These are phyloP conservation scores for Salvelinus fontinalis DNA, from an alignment of 2,113 vertebrate genomes.

Conservation along the genomic window DNA sequence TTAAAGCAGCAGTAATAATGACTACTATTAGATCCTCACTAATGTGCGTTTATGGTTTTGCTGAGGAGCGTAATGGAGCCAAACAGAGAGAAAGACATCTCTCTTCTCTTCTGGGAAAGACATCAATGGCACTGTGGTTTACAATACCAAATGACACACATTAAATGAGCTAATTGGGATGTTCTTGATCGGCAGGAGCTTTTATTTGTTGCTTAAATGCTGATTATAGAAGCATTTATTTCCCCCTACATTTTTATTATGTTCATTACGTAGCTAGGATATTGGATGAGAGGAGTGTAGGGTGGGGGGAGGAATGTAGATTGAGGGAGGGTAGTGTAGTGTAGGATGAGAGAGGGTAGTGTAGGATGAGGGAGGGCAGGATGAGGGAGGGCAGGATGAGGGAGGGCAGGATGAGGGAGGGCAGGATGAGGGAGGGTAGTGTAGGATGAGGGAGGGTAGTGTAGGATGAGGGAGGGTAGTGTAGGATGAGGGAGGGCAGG, in stretches of 20 bases:
- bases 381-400: no score
- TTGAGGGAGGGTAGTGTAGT: slow-evolving; percentile 2
- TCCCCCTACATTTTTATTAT: slow-evolving; percentile 81
- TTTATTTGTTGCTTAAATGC: slow-evolving; percentile 64
- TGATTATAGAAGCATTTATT: slow-evolving; percentile 74
- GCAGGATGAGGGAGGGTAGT: no score
- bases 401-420: no score
- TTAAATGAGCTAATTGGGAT: slow-evolving; percentile 70
- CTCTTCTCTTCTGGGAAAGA: background rate
- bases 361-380: no score
- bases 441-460: no score
- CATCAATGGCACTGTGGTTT: background rate
- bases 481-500: no score
- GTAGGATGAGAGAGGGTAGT: no score
- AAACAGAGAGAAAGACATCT: background rate
- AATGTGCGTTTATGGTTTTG: background rate
- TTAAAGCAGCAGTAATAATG: no score
- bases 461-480: no score
- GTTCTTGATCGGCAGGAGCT: slow-evolving; percentile 72
- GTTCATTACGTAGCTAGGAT: slow-evolving; percentile 85
- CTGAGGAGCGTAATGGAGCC: no score
- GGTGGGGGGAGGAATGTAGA: slow-evolving; percentile 48
- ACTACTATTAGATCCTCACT: no score
- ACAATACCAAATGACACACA: slow-evolving; percentile 66
- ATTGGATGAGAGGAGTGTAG: slow-evolving; percentile 73